Percentiles rank a stretch among this genome's conserved stretches.
Evolutionary conservation across 2,113 vertebrate genomes (phyloP).

Genomic region (Ceuthmochares aereus): DNA sequence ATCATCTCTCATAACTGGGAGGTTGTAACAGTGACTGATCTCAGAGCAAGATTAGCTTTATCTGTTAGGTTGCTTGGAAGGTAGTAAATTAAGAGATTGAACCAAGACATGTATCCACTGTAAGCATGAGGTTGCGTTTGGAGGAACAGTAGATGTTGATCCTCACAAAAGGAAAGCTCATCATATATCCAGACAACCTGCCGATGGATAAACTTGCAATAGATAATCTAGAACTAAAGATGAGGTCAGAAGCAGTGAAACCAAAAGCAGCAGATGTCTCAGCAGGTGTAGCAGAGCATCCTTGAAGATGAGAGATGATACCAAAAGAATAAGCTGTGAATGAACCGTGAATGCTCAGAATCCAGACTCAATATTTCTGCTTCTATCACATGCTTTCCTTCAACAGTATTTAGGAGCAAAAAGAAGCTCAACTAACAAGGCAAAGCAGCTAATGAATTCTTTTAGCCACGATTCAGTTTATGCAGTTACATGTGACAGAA

Average conservation of each 20-base stretch:
- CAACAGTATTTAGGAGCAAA: background rate
- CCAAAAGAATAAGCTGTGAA: constrained; percentile 36
- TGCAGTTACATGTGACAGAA: background rate
- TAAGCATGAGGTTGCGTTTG: background rate
- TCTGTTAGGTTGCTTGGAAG: background rate
- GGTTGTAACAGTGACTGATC: background rate
- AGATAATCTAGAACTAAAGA: constrained; percentile 33
- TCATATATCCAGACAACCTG: background rate
- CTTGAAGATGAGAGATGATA: constrained; percentile 34
- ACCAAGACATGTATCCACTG: background rate
- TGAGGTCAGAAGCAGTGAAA: constrained; percentile 32
- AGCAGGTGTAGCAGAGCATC: background rate
- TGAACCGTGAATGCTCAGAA: constrained; percentile 9
- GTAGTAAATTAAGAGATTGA: background rate
- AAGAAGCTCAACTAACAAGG: constrained; percentile 14
- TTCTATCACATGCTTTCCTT: background rate
- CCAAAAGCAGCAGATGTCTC: constrained; percentile 29
- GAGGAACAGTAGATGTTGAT: background rate
- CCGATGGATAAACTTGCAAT: constrained; percentile 16
- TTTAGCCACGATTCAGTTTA: background rate
- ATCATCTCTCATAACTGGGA: background rate
- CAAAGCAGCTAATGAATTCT: background rate
- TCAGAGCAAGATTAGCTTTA: background rate
- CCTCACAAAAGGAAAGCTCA: constrained; percentile 29
- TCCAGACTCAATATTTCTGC: background rate